phyloP scores from a whole-genome alignment of 64 coral and sea anemone species.

The Porites lutea region DNA sequence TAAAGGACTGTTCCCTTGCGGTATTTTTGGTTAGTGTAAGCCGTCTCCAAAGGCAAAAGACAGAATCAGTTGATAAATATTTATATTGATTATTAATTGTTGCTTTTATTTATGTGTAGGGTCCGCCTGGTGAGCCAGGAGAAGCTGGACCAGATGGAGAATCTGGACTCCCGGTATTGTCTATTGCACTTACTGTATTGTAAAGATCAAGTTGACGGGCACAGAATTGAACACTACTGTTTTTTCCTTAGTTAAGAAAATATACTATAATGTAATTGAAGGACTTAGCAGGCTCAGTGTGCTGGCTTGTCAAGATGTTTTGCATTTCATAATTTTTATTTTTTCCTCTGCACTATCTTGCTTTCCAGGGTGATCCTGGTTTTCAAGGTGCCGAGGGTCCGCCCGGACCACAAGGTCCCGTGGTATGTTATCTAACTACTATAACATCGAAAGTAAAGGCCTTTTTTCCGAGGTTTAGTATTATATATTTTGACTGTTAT shows the following conservation, averaged over 20 bases:
- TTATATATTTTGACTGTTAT: too few relatives aligned
- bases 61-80: too few relatives aligned
- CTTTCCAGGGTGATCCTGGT: slow-evolving; percentile 23
- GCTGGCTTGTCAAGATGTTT: neutral
- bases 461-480: too few relatives aligned
- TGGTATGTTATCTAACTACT: neutral
- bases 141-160: slow-evolving; percentile 50
- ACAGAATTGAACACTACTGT: too few relatives aligned
- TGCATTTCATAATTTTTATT: too few relatives aligned
- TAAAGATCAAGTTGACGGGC: too few relatives aligned
- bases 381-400: slow-evolving; percentile 5
- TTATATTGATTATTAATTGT: neutral
- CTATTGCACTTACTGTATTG: neutral
- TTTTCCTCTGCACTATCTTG: neutral
- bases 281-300: neutral
- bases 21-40: too few relatives aligned
- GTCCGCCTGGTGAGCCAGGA: slow-evolving; percentile 15
- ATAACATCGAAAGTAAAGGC: neutral
- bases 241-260: too few relatives aligned
- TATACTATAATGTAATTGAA: too few relatives aligned
- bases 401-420: slow-evolving; percentile 8
- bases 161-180: neutral
- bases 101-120: neutral
- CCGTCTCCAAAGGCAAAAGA: too few relatives aligned
- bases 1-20: too few relatives aligned